Base-by-base conservation (phyloP, 2,888 invertebrate species). In the Conomelus anceps region DNA sequence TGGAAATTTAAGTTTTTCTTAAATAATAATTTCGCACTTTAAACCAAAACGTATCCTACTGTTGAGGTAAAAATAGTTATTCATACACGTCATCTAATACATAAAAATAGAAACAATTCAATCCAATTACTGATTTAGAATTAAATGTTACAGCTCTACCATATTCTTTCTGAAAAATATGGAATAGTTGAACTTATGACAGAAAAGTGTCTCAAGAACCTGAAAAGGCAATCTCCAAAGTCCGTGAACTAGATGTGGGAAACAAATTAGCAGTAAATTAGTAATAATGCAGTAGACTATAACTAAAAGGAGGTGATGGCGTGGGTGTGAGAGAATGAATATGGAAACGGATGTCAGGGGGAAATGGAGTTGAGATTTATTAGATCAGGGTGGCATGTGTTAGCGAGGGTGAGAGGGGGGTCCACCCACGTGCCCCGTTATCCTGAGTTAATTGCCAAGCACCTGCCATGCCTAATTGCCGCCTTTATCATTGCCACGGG, bases 361-460 rank as follows among this genome's bases (percentile, higher is more conserved):
- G 63, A 63, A 63, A 63, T 63, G n/a, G 63, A 63, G 63, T 63
- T 63, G 86, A 86, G 86, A 86, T 86, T 86, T 86, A 86, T 86
- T 24, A 86, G 86, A 26, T 22, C 86, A 86, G 86, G 22, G 86
- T 23, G 85, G 85, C 85, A 85, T 85, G 85, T 85, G 86, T 86
- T 23, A 13, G 17, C 7, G 24, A 26, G 86, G 24, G 1, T 7
- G 23, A 23, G 86, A 26, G 85, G 22, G 85, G 7, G 23, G 24
- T 29, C 86, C 86, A 86, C 86, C 86, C 86, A 86, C 86, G 86
- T 86, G 86, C 86, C 24, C 23, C 29, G 86, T 86, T 86, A 86
- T n/a, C 26, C 86, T 29, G 22, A 29, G 86, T 86, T 86, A 86
- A 86, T 86, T 86, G 86, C 86, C 86, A 7, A 29, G 86, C 86